Base-by-base conservation (phyloP, 2,888 invertebrate species). In the Lasioglossum morio region DNA sequence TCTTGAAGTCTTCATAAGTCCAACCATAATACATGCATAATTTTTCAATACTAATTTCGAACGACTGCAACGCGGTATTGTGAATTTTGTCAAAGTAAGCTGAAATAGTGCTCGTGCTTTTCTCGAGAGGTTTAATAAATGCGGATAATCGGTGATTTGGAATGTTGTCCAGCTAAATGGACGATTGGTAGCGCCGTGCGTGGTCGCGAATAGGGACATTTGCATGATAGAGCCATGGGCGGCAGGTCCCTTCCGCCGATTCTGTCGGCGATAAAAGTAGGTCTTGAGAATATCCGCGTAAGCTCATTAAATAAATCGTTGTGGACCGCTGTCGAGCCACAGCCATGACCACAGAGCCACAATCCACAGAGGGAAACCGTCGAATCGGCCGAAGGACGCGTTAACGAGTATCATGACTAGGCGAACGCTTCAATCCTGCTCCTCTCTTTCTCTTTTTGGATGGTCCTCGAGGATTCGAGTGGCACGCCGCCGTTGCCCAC, bases 361-460 rank as follows among this genome's bases (percentile, higher is more conserved):
- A 63, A 30, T 73, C 69, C 72, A 46, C 43, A n/a, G 40, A 66
- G 72, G 66, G 66, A 86, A 87, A 75, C 37, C 43, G 73, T 84
- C 83, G 80, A 80, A 76, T 77, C 84, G 77, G n/a, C 77, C 86
- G 72, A 83, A 86, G 66, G 72, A 86, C 81, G 76, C 73, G 81
- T 77, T 89, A 89, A 89, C 89, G 83, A 89, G 89, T 88, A 85
- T 90, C 88, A 84, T 82, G 84, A 74, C 79, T 80, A 82, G 75
- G 70, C 76, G 70, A 77, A 77, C 78, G 79, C 79, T 84, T 57
- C 23, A 66, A 72, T 75, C 69, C 69, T 63, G 14, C 19, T 46
- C 57, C 19, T 19, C 46, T 43, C 27, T 43, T 60, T 43, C 77
- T 79, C 75, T 27, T 16, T 43, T 73, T 80, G 72, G 69, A 72